phyloP scores from a whole-genome alignment of 2,888 invertebrate genomes.

The Sinopyrophorus schimmeli region DNA sequence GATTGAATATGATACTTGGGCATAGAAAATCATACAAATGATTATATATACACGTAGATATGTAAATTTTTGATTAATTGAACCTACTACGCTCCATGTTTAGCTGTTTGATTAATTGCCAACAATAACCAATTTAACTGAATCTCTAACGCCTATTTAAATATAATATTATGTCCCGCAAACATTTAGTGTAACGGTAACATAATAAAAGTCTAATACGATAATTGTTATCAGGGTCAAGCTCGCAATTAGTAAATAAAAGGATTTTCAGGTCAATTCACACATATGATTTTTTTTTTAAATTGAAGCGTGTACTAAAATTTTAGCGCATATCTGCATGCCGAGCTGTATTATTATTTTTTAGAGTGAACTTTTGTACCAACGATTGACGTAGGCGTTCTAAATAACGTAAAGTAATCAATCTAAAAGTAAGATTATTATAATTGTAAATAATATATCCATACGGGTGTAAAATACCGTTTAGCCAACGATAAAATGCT shows the following conservation, averaged over 20 bases:
- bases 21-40: too few species aligned
- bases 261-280: slow-evolving; percentile 19
- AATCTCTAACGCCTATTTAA: slow-evolving; percentile 16
- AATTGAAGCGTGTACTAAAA: background rate
- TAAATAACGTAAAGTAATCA: background rate
- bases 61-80: too few species aligned
- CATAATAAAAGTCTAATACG: slow-evolving; percentile 23
- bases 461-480: slow-evolving; percentile 33
- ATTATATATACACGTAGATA: too few species aligned
- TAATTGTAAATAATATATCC: slow-evolving; percentile 7
- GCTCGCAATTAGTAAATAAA: slow-evolving; percentile 1
- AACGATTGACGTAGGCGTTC: too few species aligned
- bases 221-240: slow-evolving; percentile 25
- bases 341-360: background rate
- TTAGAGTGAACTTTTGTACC: too few species aligned
- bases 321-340: background rate
- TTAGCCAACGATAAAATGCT: slow-evolving; percentile 19
- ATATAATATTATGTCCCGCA: slow-evolving; percentile 19
- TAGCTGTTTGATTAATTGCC: too few species aligned
- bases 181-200: slow-evolving; percentile 19
- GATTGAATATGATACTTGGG: too few species aligned
- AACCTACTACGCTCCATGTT: too few species aligned
- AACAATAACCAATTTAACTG: slow-evolving; percentile 12
- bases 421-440: slow-evolving; percentile 18
- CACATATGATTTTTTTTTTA: too few species aligned